A percentile compares a stretch with the other conserved stretches of the same genome.
Conservation (phyloP, 2,113 vertebrate genomes). For the cattle (Bos taurus) region ARS-UCD2.0 NC_037357.1:56392001-56392500, state of each 20-base stretch:
- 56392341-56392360: conserved; percentile 1
- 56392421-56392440: background rate
- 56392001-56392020: no score
- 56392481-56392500: background rate
- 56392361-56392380: background rate
- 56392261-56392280: background rate
- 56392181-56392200: conserved; percentile 23
- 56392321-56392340: background rate
- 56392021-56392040: no score
- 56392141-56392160: background rate
- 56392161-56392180: conserved; percentile 39
- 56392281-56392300: background rate
- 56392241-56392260: background rate
- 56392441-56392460: background rate
- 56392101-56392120: conserved; percentile 16
- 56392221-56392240: background rate
- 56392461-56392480: background rate
- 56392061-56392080: conserved; percentile 16
- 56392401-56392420: conserved; percentile 27
- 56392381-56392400: background rate
- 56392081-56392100: background rate
- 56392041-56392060: background rate
- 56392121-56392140: conserved; percentile 3
- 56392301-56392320: background rate
- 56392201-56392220: background rate